Conservation (phyloP, 2,113 vertebrate species). For the Coracopsis vasa region DNA sequence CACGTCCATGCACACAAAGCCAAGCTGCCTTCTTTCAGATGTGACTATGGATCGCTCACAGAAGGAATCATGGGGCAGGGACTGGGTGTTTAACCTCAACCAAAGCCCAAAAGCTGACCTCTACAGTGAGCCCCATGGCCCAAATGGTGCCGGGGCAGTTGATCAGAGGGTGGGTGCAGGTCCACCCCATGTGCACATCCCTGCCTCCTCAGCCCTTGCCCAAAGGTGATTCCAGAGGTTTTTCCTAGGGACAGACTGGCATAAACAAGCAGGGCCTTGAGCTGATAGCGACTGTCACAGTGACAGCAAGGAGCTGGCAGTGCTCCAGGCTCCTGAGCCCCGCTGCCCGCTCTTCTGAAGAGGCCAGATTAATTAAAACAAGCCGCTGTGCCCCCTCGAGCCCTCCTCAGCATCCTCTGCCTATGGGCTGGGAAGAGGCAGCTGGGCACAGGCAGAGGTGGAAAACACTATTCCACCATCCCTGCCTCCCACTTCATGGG, state of each 20-base stretch:
- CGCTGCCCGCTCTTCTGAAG: not conserved
- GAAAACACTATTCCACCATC: not conserved
- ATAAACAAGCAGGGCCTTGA: not conserved
- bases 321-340: not conserved
- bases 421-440: not conserved
- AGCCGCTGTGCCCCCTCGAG: not conserved
- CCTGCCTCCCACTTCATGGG: not conserved
- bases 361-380: constrained; percentile 42
- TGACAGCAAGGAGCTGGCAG: not conserved
- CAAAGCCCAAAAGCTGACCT: rapidly evolving
- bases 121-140: rapidly evolving
- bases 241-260: not conserved
- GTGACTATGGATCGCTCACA: rapidly evolving
- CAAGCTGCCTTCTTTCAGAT: rapidly evolving
- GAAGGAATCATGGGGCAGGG: not conserved
- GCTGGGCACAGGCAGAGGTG: rapidly evolving
- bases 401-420: not conserved
- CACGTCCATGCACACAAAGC: rapidly evolving
- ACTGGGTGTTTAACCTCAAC: not conserved
- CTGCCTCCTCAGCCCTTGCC: not conserved
- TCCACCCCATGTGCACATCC: rapidly evolving
- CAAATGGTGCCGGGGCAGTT: rapidly evolving
- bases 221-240: not conserved
- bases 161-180: not conserved
- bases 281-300: not conserved